phyloP scores from a whole-genome alignment of 2,113 vertebrate genomes.

The Lanius ludovicianus region DNA sequence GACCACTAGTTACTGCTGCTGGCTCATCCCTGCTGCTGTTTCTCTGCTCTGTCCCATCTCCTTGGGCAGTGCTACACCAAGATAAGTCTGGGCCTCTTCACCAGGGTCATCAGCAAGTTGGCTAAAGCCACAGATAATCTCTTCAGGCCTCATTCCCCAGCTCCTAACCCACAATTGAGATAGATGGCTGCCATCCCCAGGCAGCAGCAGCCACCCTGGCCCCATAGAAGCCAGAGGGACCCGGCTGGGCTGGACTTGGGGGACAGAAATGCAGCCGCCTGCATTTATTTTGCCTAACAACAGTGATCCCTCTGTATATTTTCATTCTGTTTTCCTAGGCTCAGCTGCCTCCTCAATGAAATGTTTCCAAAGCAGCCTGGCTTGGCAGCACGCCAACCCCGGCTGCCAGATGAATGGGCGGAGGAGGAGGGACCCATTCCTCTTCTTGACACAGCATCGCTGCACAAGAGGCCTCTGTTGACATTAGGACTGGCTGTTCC shows the following conservation, averaged over 20 bases:
- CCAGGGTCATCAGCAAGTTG: not conserved
- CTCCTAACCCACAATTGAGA: not conserved
- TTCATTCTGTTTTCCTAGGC: constrained; percentile 68
- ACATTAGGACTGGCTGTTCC: constrained; percentile 64
- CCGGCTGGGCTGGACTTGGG: not conserved
- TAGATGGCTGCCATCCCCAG: not conserved
- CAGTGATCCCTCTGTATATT: constrained; percentile 62
- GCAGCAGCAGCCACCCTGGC: not conserved
- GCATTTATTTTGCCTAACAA: constrained; percentile 62
- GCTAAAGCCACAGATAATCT: not conserved
- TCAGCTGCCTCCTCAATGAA: constrained; percentile 69
- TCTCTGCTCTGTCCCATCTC: not conserved
- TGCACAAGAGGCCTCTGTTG: constrained; percentile 68
- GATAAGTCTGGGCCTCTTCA: not conserved
- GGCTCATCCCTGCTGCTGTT: not conserved
- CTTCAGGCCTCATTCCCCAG: not conserved
- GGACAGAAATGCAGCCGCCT: constrained; percentile 10
- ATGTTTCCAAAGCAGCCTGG: constrained; percentile 66
- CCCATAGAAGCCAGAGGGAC: not conserved
- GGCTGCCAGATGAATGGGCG: constrained; percentile 57
- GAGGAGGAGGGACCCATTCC: constrained; percentile 66
- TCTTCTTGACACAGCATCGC: constrained; percentile 64
- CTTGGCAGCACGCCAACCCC: constrained; percentile 44
- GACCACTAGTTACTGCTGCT: not conserved
- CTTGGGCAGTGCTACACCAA: accelerated